phyloP scores from a whole-genome alignment of 2,888 invertebrate species.

The Leptopilina syphax region DNA sequence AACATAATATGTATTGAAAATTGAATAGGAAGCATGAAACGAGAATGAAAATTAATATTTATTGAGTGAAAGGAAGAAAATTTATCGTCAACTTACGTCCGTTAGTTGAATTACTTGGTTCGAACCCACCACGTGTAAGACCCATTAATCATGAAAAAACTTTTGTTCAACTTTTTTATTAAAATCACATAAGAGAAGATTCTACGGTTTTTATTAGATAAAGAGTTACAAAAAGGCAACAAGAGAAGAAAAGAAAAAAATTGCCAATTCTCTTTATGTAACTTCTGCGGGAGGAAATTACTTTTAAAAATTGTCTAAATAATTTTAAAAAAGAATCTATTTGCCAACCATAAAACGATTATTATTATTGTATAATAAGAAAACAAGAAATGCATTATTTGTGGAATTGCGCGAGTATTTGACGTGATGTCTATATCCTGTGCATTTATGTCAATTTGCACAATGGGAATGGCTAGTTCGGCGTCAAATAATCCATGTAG shows the following conservation, averaged over 20 bases:
- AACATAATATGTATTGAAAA: neutral
- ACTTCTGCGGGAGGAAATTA: neutral
- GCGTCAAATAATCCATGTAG: constrained; percentile 11
- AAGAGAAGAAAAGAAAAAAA: neutral
- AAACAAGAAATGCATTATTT: constrained; percentile 1
- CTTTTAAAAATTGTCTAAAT: neutral
- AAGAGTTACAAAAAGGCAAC: neutral
- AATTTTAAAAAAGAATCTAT: no score
- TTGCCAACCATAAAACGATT: no score
- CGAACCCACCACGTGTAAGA: constrained; percentile 9
- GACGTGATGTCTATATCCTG: constrained; percentile 11
- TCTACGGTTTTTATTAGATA: constrained; percentile 1
- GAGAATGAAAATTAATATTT: constrained; percentile 30
- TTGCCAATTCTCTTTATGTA: neutral
- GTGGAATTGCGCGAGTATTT: constrained; percentile 1
- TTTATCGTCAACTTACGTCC: constrained; percentile 15
- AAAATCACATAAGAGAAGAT: constrained; percentile 14
- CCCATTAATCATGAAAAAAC: constrained; percentile 24
- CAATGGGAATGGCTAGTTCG: constrained; percentile 16
- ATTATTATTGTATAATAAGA: neutral
- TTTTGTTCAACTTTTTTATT: constrained; percentile 14
- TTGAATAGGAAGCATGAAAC: neutral
- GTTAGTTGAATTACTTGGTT: constrained; percentile 31
- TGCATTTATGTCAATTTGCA: constrained; percentile 15
- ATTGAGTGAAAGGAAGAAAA: constrained; percentile 28